phyloP scores from a whole-genome alignment of 2,113 vertebrate genomes.

The Sarotherodon lohbergeri region DNA sequence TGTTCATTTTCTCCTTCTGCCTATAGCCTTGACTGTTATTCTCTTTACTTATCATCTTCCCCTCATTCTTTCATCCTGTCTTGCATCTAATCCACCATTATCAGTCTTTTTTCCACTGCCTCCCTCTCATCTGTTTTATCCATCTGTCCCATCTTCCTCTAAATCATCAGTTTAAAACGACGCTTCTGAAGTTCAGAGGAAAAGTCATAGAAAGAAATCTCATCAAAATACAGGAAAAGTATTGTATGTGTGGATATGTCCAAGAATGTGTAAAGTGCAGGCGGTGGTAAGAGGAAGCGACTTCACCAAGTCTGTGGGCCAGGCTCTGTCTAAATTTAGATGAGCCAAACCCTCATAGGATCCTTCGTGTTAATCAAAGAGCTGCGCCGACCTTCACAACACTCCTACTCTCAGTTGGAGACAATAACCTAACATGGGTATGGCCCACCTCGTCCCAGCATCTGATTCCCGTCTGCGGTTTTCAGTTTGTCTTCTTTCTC shows the following conservation, averaged over 20 bases:
- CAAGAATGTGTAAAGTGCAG: not conserved
- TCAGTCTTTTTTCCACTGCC: not conserved
- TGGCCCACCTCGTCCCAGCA: not conserved
- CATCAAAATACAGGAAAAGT: not conserved
- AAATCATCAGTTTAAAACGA: not conserved
- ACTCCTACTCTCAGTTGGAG: conserved; percentile 1
- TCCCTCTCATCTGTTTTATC: not conserved
- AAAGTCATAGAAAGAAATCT: not conserved
- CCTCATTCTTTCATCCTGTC: not conserved
- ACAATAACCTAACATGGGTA: not conserved
- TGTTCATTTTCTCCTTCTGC: not conserved
- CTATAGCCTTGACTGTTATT: not conserved
- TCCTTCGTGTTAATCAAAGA: conserved; percentile 35
- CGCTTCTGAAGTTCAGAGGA: not conserved
- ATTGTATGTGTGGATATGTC: not conserved
- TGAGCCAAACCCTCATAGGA: conserved; percentile 9
- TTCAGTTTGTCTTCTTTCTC: not conserved
- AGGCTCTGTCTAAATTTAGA: conserved; percentile 32
- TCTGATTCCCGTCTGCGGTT: conserved; percentile 33
- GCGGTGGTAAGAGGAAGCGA: not conserved
- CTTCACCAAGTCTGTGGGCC: not conserved
- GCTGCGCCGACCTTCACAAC: conserved; percentile 19
- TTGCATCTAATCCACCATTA: not conserved
- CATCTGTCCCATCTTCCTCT: not conserved
- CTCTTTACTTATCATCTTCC: not conserved